Conservation (phyloP, 2,888 invertebrate genomes). For the Oxycera nigricornis region DNA sequence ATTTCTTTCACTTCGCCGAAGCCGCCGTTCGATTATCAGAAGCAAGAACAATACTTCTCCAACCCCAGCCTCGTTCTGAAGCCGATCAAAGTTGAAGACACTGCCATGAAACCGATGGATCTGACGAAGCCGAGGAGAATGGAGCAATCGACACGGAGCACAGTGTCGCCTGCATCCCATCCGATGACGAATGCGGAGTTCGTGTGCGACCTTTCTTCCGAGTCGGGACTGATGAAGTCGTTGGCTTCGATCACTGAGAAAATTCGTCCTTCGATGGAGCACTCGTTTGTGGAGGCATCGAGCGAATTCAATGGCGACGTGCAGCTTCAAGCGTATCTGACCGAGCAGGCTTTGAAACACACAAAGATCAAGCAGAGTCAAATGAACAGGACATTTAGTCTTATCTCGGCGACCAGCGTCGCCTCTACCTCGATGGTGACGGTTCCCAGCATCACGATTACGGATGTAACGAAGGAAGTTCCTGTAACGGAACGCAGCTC, state of each 20-base stretch:
- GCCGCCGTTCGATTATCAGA: conserved; percentile 61
- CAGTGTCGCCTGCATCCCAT: background rate
- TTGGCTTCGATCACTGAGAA: conserved; percentile 60
- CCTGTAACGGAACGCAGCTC: background rate
- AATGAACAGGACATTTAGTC: conserved; percentile 51
- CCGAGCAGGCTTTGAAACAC: conserved; percentile 74
- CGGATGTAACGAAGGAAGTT: background rate
- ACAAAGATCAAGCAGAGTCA: conserved; percentile 76
- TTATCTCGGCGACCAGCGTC: background rate
- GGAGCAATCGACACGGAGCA: background rate
- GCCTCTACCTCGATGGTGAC: background rate
- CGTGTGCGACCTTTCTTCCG: conserved; percentile 57
- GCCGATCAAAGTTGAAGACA: conserved; percentile 51
- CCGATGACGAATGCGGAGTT: conserved; percentile 55
- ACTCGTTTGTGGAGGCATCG: conserved; percentile 1
- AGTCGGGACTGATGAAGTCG: conserved; percentile 58
- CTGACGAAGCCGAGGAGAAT: conserved; percentile 58
- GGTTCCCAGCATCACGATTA: conserved; percentile 25
- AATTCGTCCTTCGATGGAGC: conserved; percentile 52
- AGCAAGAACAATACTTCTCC: conserved; percentile 62
- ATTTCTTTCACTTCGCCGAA: conserved; percentile 59
- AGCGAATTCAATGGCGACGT: conserved; percentile 66
- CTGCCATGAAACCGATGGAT: conserved; percentile 58
- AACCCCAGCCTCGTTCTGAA: conserved; percentile 60
- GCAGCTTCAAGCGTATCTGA: conserved; percentile 75